A percentile compares a stretch with the other conserved stretches of the same genome.
Evolutionary conservation across 2,113 vertebrate species (phyloP).

Genomic region (Ceyx melanurus): DNA sequence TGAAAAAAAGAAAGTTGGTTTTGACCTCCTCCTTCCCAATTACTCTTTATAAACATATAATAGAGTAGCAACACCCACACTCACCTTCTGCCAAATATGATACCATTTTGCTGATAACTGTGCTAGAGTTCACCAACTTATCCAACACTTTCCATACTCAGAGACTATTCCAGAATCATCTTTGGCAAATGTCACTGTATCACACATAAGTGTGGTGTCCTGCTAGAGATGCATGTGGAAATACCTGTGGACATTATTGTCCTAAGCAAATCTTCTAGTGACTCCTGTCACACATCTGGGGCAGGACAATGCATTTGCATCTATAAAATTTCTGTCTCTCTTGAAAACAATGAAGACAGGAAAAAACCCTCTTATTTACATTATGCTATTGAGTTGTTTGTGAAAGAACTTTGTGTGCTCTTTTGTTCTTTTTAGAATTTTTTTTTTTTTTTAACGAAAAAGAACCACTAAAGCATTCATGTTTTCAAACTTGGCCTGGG

Average conservation of each 20-base stretch:
- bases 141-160: not conserved
- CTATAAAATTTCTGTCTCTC: not conserved
- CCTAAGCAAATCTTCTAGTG: not conserved
- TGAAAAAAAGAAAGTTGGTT: not conserved
- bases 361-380: not conserved
- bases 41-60: not conserved
- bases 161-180: no score
- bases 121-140: not conserved
- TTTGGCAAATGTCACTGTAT: no score
- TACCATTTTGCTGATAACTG: not conserved
- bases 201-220: not conserved
- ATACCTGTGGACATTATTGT: not conserved
- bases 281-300: not conserved
- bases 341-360: not conserved
- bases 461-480: not conserved
- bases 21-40: not conserved
- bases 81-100: not conserved
- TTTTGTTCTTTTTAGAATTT: not conserved
- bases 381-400: not conserved
- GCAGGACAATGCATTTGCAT: not conserved
- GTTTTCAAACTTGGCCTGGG: not conserved
- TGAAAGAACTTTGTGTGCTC: not conserved
- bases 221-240: not conserved
- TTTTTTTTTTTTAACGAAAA: not conserved
- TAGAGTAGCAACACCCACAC: not conserved